Conservation (phyloP, 2,797 vertebrate species). For the Dendrocincla fuliginosa region DNA sequence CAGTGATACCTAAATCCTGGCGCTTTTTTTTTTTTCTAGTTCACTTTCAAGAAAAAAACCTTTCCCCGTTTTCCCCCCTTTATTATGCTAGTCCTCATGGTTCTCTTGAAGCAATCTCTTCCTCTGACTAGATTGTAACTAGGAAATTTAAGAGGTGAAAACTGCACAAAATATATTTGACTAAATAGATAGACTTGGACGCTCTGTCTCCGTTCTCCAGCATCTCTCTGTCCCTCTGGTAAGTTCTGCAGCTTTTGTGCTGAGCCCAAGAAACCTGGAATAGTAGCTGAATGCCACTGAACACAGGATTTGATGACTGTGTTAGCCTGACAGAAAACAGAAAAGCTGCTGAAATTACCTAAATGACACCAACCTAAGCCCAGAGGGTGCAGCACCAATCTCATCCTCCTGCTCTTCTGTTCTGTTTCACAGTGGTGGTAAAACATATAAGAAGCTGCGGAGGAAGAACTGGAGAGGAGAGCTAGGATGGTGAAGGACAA, state of each 20-base stretch:
- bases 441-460: neutral
- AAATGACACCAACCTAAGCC: neutral
- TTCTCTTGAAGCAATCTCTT: neutral
- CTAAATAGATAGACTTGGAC: neutral
- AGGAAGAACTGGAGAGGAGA: neutral
- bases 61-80: neutral
- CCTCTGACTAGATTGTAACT: neutral
- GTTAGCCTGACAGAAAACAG: neutral
- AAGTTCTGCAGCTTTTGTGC: neutral
- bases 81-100: neutral
- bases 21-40: neutral
- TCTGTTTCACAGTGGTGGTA: neutral
- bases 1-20: neutral
- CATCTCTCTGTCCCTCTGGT: neutral
- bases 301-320: neutral
- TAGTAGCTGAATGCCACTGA: neutral
- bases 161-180: neutral
- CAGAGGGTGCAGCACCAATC: neutral
- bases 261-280: neutral
- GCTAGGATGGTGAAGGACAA: neutral
- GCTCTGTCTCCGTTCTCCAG: neutral
- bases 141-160: neutral
- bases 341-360: neutral
- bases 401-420: neutral
- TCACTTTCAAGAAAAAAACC: neutral